Percentiles rank a stretch among this genome's conserved stretches.
Conservation (phyloP, 2,113 vertebrate species). For the Sisor rabdophorus region DNA sequence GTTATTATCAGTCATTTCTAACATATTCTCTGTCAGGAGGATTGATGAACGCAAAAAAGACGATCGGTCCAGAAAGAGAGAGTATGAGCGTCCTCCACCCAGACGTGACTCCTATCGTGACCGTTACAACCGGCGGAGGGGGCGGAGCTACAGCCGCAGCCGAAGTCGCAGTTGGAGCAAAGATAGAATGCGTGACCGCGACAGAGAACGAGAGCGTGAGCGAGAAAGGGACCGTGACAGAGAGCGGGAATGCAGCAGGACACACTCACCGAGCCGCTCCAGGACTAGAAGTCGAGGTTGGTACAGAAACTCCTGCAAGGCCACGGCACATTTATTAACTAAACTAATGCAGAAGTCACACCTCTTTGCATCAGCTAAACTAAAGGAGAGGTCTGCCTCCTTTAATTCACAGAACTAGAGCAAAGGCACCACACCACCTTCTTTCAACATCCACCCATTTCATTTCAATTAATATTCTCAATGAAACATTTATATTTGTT, state of each 20-base stretch:
- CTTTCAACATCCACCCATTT: neutral
- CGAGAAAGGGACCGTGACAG: slow-evolving; percentile 70
- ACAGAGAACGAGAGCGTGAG: slow-evolving; percentile 82
- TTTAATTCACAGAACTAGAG: neutral
- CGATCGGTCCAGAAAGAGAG: slow-evolving; percentile 91
- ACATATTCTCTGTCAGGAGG: slow-evolving; percentile 67
- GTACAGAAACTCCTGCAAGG: neutral
- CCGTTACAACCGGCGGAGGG: slow-evolving; percentile 89
- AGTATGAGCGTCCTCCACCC: slow-evolving; percentile 87
- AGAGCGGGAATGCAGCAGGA: slow-evolving; percentile 63
- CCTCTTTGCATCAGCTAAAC: neutral
- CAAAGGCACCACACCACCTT: neutral
- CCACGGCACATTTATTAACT: neutral
- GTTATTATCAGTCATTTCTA: neutral
- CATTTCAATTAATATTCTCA: neutral
- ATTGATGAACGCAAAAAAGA: slow-evolving; percentile 93
- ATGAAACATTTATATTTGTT: neutral
- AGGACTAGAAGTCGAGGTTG: slow-evolving; percentile 79
- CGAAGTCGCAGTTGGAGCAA: slow-evolving; percentile 95
- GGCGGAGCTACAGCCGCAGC: slow-evolving; percentile 89
- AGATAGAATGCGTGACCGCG: slow-evolving; percentile 82
- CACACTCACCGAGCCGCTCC: slow-evolving; percentile 66
- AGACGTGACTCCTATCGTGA: slow-evolving; percentile 93
- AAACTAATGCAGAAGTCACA: too few species aligned
- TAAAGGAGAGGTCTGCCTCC: neutral